Evolutionary conservation across 1,140 invertebrate species (phyloP).

Genomic region (Pseudomyrmex concolor): DNA sequence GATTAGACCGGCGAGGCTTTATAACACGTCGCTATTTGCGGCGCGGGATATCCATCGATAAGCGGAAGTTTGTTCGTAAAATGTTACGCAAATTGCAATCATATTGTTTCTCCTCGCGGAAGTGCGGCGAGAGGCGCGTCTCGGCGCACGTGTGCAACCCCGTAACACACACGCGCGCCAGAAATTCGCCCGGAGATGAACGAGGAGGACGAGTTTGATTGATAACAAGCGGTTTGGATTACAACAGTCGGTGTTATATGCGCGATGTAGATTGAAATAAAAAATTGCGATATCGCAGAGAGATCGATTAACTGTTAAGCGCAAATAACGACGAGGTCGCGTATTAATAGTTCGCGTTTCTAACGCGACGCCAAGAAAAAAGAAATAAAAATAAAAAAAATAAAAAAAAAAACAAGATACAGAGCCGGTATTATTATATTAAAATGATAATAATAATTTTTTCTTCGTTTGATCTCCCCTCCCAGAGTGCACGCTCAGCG

Average conservation of each 20-base stretch:
- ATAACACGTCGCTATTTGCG: conserved; percentile 17
- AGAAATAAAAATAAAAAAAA: background rate
- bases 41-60: conserved; percentile 44
- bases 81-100: conserved; percentile 53
- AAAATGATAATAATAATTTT: background rate
- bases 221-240: conserved; percentile 41
- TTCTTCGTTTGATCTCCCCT: background rate
- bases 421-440: background rate
- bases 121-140: conserved; percentile 5
- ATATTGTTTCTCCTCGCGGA: conserved; percentile 43
- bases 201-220: conserved; percentile 13
- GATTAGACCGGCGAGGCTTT: no score
- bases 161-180: background rate
- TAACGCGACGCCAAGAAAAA: background rate
- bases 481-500: background rate
- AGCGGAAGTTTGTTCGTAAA: conserved; percentile 5
- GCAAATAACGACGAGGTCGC: no score
- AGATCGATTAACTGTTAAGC: background rate
- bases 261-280: conserved; percentile 28
- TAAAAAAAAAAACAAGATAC: background rate
- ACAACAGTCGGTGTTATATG: background rate
- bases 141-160: background rate
- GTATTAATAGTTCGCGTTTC: no score
- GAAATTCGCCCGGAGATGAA: conserved; percentile 9
- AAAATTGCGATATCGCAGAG: conserved; percentile 16